A percentile compares a stretch with the other conserved stretches of the same genome.
These are phyloP conservation scores for Drosophila kohkoa DNA, from an alignment of 1,140 invertebrate genomes.

Conservation along the genomic window DNA sequence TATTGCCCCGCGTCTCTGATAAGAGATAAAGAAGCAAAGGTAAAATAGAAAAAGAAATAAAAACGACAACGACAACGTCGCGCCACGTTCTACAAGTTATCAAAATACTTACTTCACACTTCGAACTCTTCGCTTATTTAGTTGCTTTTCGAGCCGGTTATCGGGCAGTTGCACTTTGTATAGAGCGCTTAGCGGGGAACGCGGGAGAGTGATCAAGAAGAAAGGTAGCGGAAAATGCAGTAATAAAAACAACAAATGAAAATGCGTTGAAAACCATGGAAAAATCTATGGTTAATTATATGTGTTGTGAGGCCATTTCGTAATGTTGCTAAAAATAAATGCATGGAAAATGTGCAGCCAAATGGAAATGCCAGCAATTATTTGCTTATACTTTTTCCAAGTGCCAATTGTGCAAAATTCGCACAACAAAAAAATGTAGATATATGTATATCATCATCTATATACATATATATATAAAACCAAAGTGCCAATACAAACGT, in stretches of 20 bases:
- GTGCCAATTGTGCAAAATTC: slow-evolving; percentile 24
- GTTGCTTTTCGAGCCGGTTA: slow-evolving; percentile 40
- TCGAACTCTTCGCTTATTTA: slow-evolving; percentile 5
- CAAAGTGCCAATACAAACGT: not conserved
- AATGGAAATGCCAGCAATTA: slow-evolving; percentile 46
- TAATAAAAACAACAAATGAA: slow-evolving; percentile 9
- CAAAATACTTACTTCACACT: not conserved
- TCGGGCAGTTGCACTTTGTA: slow-evolving; percentile 21
- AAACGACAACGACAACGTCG: not conserved
- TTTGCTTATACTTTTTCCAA: slow-evolving; percentile 8
- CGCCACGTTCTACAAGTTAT: slow-evolving; percentile 28
- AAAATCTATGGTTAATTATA: slow-evolving; percentile 19
- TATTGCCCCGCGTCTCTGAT: slow-evolving; percentile 16
- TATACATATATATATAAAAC: not conserved
- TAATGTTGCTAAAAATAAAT: slow-evolving; percentile 74
- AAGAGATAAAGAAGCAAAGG: slow-evolving; percentile 24
- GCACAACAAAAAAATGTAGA: slow-evolving; percentile 18
- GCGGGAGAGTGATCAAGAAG: not conserved
- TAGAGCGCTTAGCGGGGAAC: not conserved
- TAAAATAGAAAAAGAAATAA: slow-evolving; percentile 15
- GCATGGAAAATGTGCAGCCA: slow-evolving; percentile 69
- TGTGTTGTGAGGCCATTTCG: slow-evolving; percentile 48
- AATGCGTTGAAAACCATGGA: slow-evolving; percentile 6
- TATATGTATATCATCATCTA: slow-evolving; percentile 7
- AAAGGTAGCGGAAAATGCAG: slow-evolving; percentile 16